Evolutionary conservation across 2,113 vertebrate species (phyloP).

Genomic region (Tautogolabrus adspersus): DNA sequence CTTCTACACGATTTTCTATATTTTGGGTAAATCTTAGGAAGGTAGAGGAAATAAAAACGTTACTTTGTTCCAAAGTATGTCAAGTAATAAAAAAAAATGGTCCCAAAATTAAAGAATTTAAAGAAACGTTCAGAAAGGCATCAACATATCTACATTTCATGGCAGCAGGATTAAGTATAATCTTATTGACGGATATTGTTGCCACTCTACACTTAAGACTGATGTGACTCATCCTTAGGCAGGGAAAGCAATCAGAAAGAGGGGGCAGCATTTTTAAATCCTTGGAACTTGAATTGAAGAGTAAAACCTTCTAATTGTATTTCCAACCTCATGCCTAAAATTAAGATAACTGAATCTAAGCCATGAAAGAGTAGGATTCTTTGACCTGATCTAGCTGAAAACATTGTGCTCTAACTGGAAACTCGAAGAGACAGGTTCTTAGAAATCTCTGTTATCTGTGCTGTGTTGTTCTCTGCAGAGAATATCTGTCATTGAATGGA

Average conservation of each 20-base stretch:
- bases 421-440: neutral
- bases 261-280: neutral
- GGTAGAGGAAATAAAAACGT: too few relatives aligned
- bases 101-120: too few relatives aligned
- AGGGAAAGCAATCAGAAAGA: neutral
- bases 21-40: neutral
- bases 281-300: neutral
- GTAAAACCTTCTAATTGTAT: neutral
- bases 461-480: neutral
- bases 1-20: neutral
- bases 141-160: neutral
- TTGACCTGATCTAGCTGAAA: neutral
- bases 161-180: too few relatives aligned
- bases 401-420: neutral
- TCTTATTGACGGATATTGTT: neutral
- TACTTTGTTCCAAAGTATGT: too few relatives aligned
- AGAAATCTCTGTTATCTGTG: constrained; percentile 10
- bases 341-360: neutral
- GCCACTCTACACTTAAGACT: neutral
- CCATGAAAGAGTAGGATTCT: neutral
- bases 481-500: neutral
- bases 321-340: neutral
- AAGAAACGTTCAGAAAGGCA: neutral
- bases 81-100: too few relatives aligned
- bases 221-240: neutral